Conservation (phyloP, 2,888 invertebrate species). For the Melikaiella ostensackeni region DNA sequence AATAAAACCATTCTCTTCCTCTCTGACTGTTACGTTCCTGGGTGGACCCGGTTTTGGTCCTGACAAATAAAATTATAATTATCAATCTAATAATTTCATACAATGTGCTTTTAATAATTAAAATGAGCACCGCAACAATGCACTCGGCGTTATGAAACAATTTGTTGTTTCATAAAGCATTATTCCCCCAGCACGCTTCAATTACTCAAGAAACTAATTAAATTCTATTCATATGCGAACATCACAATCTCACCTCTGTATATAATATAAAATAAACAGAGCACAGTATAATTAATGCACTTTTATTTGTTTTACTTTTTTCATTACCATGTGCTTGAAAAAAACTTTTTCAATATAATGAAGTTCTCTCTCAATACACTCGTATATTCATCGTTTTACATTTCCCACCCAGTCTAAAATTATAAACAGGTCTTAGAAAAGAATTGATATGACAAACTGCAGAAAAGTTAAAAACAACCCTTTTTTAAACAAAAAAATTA, state of each 20-base stretch:
- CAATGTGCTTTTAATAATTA: slow-evolving; percentile 12
- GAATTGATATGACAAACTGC: too few relatives aligned
- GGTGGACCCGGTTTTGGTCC: slow-evolving; percentile 96
- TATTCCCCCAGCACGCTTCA: slow-evolving; percentile 6
- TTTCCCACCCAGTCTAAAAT: too few relatives aligned
- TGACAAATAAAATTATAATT: slow-evolving; percentile 70
- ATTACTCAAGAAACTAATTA: slow-evolving; percentile 33
- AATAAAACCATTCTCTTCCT: slow-evolving; percentile 92
- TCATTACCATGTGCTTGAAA: not conserved
- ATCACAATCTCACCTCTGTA: not conserved
- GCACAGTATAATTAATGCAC: not conserved
- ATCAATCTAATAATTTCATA: not conserved
- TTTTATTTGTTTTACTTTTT: not conserved
- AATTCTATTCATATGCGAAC: slow-evolving; percentile 13
- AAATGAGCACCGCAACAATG: not conserved
- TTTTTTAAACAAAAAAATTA: too few relatives aligned
- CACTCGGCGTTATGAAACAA: slow-evolving; percentile 9
- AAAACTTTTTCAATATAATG: not conserved
- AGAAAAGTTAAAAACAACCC: too few relatives aligned
- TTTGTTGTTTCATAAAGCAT: slow-evolving; percentile 25
- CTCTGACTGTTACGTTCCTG: slow-evolving; percentile 92
- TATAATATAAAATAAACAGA: not conserved
- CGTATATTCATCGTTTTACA: too few relatives aligned
- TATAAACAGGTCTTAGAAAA: too few relatives aligned
- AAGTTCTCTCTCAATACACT: not conserved